These are phyloP conservation scores for Eulemur mongoz DNA, from an alignment of 2,797 vertebrate genomes.

Conservation along the genomic window DNA sequence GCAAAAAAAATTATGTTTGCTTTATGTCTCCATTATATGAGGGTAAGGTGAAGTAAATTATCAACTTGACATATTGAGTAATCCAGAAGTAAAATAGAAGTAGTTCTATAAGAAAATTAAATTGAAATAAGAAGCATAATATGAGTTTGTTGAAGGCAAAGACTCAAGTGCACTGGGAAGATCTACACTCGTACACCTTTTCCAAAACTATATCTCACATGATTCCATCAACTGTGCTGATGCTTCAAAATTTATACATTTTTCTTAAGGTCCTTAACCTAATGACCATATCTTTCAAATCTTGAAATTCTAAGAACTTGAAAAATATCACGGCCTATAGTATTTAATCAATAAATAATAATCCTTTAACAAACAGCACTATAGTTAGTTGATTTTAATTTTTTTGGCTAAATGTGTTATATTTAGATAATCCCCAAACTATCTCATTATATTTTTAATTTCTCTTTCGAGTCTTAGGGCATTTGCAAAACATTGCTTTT, in stretches of 20 bases:
- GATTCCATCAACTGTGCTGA: background rate
- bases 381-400: background rate
- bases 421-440: background rate
- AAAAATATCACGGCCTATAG: background rate
- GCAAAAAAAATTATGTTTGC: background rate
- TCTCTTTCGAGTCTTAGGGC: background rate
- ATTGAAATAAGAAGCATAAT: background rate
- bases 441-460: background rate
- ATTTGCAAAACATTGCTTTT: background rate
- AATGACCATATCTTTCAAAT: too few relatives aligned
- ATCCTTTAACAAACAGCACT: background rate
- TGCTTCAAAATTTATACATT: background rate
- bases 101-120: background rate
- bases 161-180: background rate
- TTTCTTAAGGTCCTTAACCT: background rate
- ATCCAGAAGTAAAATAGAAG: background rate
- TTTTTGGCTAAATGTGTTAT: background rate
- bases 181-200: background rate
- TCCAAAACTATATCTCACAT: background rate
- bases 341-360: background rate
- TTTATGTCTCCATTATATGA: background rate
- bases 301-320: background rate
- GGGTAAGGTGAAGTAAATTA: background rate
- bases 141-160: background rate
- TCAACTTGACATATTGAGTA: background rate